Percentiles rank a stretch among this genome's conserved stretches.
These are phyloP conservation scores for Gila robusta DNA, from an alignment of 2,797 vertebrate species.

Conservation along the genomic window DNA sequence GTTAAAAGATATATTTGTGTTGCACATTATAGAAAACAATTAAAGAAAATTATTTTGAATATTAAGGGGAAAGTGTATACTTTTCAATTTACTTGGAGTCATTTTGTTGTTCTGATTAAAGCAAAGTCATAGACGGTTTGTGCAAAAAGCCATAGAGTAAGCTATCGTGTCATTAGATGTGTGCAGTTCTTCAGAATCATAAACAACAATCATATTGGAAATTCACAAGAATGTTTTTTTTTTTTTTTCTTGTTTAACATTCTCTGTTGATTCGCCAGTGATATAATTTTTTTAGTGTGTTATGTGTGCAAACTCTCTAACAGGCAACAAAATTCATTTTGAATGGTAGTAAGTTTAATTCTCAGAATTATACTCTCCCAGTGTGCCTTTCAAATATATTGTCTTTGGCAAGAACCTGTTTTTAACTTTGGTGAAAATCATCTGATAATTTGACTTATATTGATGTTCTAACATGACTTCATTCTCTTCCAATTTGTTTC, in stretches of 20 bases:
- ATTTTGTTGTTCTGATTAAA: neutral
- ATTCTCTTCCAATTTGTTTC: constrained; percentile 28
- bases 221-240: neutral
- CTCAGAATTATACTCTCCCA: constrained; percentile 10
- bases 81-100: neutral
- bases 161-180: neutral
- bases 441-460: constrained; percentile 32
- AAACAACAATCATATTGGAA: neutral
- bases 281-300: neutral
- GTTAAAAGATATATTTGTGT: neutral
- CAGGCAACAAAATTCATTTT: neutral
- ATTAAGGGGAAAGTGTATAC: neutral
- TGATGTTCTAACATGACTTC: constrained; percentile 46
- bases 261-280: neutral
- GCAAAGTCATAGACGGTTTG: neutral
- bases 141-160: neutral
- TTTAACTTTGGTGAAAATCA: constrained; percentile 19
- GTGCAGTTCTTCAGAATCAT: neutral
- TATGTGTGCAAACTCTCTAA: neutral
- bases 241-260: neutral
- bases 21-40: neutral
- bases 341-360: constrained; percentile 1
- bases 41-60: neutral
- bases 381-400: constrained; percentile 40
- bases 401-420: constrained; percentile 39